phyloP scores from a whole-genome alignment of 2,888 invertebrate genomes.

The Protonemura montana region DNA sequence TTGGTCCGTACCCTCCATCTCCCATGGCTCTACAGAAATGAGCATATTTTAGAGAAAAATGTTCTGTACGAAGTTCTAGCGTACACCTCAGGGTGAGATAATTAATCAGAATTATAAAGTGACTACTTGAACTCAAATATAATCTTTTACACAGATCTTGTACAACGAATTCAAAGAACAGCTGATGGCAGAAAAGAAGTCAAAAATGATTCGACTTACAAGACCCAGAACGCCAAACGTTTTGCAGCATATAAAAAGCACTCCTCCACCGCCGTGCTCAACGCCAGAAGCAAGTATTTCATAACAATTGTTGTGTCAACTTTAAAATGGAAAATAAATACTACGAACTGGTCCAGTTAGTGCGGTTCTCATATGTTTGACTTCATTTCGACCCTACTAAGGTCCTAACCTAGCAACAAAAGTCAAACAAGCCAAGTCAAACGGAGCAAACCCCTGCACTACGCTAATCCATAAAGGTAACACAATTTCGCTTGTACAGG shows the following conservation, averaged over 20 bases:
- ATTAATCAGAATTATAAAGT: too few species aligned
- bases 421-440: too few species aligned
- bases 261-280: not conserved
- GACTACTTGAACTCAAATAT: not conserved
- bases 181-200: not conserved
- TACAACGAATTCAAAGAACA: conserved; percentile 15
- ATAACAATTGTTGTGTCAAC: not conserved
- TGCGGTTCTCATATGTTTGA: too few species aligned
- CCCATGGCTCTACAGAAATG: too few species aligned
- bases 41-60: too few species aligned
- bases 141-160: not conserved
- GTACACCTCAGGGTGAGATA: too few species aligned
- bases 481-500: not conserved
- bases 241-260: not conserved
- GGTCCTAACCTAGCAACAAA: too few species aligned
- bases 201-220: conserved; percentile 20
- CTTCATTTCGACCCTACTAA: too few species aligned
- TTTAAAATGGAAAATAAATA: not conserved
- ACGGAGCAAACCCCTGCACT: too few species aligned
- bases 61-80: too few species aligned
- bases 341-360: too few species aligned
- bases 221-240: not conserved
- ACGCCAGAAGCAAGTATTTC: not conserved
- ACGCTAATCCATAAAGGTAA: not conserved
- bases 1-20: too few species aligned